Percentiles rank a stretch among this genome's conserved stretches.
Conservation (phyloP, 2,888 invertebrate species). For the Mythimna vitellina region DNA sequence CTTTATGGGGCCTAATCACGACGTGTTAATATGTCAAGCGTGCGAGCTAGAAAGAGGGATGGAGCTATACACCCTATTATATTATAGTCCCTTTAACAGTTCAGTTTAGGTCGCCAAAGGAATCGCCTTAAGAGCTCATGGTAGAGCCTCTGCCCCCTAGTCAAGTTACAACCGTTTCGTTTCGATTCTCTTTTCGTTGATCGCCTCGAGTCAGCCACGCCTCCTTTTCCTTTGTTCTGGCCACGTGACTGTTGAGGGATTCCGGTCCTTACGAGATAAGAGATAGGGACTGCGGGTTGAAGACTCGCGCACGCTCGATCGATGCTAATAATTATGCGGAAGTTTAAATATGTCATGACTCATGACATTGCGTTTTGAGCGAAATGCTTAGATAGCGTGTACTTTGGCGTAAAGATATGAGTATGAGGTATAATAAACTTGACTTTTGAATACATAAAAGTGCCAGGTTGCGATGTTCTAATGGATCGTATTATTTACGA, state of each 20-base stretch:
- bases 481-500: neutral
- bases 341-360: constrained; percentile 14
- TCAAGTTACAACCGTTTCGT: no score
- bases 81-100: no score
- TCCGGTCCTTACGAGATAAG: constrained; percentile 2
- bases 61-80: no score
- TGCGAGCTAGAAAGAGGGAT: no score
- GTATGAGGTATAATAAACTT: neutral
- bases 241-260: neutral
- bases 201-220: no score
- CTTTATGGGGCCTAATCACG: neutral
- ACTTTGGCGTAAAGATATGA: neutral
- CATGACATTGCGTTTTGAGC: constrained; percentile 18
- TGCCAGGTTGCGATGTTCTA: neutral
- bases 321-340: constrained; percentile 15
- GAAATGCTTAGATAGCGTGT: neutral
- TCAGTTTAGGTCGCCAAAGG: no score
- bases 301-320: constrained; percentile 15
- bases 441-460: neutral
- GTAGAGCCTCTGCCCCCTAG: no score
- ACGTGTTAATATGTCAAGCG: no score
- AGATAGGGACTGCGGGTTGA: constrained; percentile 23
- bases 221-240: no score
- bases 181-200: no score
- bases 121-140: no score